A percentile compares a stretch with the other conserved stretches of the same genome.
phyloP scores from a whole-genome alignment of 1,140 invertebrate species.

The Apolygus lucorum region DNA sequence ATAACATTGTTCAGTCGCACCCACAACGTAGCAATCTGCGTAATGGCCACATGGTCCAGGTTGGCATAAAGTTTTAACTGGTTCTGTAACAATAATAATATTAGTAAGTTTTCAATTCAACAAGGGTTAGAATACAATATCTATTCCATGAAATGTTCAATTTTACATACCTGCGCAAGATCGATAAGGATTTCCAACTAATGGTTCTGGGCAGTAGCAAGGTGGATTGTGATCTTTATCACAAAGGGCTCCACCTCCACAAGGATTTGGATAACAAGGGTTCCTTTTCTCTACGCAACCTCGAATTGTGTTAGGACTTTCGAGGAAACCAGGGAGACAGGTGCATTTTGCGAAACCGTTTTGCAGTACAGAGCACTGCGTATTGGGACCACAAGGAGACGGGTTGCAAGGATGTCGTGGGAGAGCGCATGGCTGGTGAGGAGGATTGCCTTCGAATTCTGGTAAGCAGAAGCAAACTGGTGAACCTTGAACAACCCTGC shows the following conservation, averaged over 20 bases:
- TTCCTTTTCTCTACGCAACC: constrained; percentile 68
- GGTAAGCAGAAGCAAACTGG: constrained; percentile 76
- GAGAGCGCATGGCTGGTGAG: constrained; percentile 51
- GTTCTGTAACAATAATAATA: constrained; percentile 34
- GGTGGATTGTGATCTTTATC: constrained; percentile 64
- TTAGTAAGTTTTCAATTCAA: no score
- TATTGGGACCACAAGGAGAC: constrained; percentile 80
- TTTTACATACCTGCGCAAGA: constrained; percentile 52
- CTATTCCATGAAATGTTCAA: background rate
- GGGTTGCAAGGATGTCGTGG: constrained; percentile 70
- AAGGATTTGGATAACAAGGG: constrained; percentile 71
- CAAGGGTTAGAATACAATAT: no score
- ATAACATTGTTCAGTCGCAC: constrained; percentile 64
- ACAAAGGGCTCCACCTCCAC: constrained; percentile 67
- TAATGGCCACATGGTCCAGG: constrained; percentile 70
- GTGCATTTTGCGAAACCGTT: constrained; percentile 82
- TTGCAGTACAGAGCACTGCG: constrained; percentile 66
- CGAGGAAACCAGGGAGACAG: constrained; percentile 69
- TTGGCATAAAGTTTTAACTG: constrained; percentile 52
- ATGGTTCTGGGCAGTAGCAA: constrained; percentile 68
- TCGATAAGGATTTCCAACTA: constrained; percentile 68
- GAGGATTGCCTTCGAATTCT: constrained; percentile 79
- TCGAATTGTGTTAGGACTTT: constrained; percentile 77
- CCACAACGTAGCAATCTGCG: constrained; percentile 64
- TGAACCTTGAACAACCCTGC: constrained; percentile 56